Evolutionary conservation across 2,888 invertebrate genomes (phyloP).

Genomic region (Zaprionus obscuricornis): DNA sequence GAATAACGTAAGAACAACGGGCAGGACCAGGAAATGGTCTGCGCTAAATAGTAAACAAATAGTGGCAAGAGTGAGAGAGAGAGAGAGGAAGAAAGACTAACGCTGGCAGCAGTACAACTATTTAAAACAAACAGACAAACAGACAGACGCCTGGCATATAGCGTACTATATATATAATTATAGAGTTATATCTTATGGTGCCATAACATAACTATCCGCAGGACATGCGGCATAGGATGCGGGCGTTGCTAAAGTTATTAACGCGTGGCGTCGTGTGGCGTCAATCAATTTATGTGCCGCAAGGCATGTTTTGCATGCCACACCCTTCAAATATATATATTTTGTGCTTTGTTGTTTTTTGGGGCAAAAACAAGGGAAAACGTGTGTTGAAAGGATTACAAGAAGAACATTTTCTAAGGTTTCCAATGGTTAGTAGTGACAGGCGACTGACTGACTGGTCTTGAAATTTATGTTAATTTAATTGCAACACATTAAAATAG

Average conservation of each 20-base stretch:
- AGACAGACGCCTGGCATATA: slow-evolving; percentile 21
- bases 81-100: too few relatives aligned
- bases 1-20: slow-evolving; percentile 7
- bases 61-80: too few relatives aligned
- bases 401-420: slow-evolving; percentile 46
- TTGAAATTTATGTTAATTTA: slow-evolving; percentile 74
- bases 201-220: slow-evolving; percentile 64
- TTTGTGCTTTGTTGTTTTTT: slow-evolving; percentile 36
- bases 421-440: slow-evolving; percentile 17
- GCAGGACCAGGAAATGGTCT: slow-evolving; percentile 12
- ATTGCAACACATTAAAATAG: slow-evolving; percentile 78
- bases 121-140: slow-evolving; percentile 55
- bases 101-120: too few relatives aligned
- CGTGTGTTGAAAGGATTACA: slow-evolving; percentile 52
- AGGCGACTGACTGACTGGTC: slow-evolving; percentile 47
- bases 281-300: slow-evolving; percentile 70
- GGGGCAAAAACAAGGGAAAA: slow-evolving; percentile 64
- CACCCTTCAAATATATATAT: neutral
- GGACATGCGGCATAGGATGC: too few relatives aligned
- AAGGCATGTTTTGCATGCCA: slow-evolving; percentile 60
- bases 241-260: slow-evolving; percentile 78
- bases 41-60: slow-evolving; percentile 68
- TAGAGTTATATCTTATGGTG: slow-evolving; percentile 62
- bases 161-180: slow-evolving; percentile 44
- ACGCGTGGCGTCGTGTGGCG: slow-evolving; percentile 76